These are phyloP conservation scores for Leptopilina boulardi DNA, from an alignment of 1,140 invertebrate genomes.

Conservation along the genomic window DNA sequence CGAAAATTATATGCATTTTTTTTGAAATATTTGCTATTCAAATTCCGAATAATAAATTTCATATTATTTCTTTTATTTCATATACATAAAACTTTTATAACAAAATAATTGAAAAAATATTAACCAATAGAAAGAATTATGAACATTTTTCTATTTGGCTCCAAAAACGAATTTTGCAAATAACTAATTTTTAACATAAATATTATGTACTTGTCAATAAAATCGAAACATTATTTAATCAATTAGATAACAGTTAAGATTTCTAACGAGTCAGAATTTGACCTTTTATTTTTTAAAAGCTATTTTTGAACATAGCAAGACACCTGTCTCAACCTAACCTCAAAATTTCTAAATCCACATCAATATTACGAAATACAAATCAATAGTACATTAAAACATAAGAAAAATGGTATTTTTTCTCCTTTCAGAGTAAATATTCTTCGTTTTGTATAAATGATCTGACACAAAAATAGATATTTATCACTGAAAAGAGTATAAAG, in stretches of 20 bases:
- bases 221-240: not conserved
- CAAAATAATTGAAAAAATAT: not conserved
- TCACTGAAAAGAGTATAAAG: conserved; percentile 12
- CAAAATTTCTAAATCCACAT: not conserved
- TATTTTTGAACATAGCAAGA: not conserved
- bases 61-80: not conserved
- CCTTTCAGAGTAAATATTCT: conserved; percentile 11
- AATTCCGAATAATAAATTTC: not conserved
- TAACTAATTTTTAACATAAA: too few species aligned
- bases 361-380: not conserved
- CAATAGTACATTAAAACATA: not conserved
- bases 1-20: not conserved
- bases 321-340: not conserved
- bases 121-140: too few species aligned
- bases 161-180: too few species aligned
- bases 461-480: conserved; percentile 6
- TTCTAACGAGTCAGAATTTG: not conserved
- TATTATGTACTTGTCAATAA: not conserved
- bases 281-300: not conserved
- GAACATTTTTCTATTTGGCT: too few species aligned
- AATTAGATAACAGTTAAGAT: not conserved
- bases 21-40: not conserved
- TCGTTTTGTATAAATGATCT: conserved; percentile 16
- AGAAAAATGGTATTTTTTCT: conserved; percentile 12
- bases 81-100: not conserved